These are phyloP conservation scores for Synaphobranchus kaupii DNA, from an alignment of 2,797 vertebrate genomes.

Conservation along the genomic window DNA sequence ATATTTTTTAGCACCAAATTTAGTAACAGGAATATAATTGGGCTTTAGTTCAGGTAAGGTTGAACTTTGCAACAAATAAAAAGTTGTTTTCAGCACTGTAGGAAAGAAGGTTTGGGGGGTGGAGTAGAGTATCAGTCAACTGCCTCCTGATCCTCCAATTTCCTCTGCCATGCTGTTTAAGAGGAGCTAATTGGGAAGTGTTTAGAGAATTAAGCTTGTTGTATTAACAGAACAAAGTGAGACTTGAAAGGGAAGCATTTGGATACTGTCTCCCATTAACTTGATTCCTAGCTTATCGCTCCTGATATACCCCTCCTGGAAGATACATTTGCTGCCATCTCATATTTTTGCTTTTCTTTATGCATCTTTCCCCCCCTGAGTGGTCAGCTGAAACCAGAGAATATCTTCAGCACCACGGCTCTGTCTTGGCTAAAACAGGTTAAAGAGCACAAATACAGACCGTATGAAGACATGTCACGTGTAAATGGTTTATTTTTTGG, in stretches of 20 bases:
- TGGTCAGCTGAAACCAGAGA: background rate
- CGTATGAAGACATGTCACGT: background rate
- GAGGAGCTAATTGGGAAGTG: constrained; percentile 17
- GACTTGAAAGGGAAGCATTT: background rate
- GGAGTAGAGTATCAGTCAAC: background rate
- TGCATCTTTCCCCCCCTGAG: background rate
- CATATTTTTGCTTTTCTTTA: background rate
- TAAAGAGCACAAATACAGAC: background rate
- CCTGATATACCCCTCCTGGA: background rate
- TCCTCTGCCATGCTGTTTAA: background rate
- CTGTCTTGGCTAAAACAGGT: background rate
- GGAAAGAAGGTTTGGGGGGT: background rate
- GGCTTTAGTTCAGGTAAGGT: background rate
- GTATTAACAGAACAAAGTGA: background rate
- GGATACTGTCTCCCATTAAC: background rate
- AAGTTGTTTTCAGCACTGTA: background rate
- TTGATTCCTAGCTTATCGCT: background rate
- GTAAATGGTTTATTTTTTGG: background rate
- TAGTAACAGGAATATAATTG: background rate
- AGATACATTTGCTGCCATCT: background rate
- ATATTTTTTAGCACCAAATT: background rate
- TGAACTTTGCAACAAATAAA: background rate
- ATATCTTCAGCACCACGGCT: background rate
- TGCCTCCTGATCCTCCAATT: background rate
- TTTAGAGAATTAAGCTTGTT: background rate